phyloP scores from a whole-genome alignment of 2,888 invertebrate species.

The Eupithecia abbreviata region DNA sequence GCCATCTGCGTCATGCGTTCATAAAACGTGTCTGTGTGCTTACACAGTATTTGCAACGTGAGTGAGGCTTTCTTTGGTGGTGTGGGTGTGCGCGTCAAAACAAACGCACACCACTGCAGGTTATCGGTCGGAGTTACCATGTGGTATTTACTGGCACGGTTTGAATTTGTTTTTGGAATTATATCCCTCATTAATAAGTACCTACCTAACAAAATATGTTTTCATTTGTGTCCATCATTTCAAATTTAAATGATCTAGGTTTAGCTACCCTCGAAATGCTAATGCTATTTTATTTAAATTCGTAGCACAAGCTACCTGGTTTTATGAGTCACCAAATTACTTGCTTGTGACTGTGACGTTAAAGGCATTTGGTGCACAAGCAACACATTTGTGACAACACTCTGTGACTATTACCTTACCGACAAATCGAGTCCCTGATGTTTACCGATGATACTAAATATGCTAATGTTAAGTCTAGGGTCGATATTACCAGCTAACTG shows the following conservation, averaged over 20 bases:
- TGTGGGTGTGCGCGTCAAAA: conserved; percentile 54
- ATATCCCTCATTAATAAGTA: no score
- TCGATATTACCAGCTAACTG: no score
- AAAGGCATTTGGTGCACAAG: neutral
- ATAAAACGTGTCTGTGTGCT: conserved; percentile 39
- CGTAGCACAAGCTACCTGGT: neutral
- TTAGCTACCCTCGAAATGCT: neutral
- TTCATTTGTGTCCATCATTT: no score
- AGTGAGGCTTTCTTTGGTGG: conserved; percentile 36
- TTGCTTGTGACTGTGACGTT: neutral
- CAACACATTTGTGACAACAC: neutral
- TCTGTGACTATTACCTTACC: neutral
- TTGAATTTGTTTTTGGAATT: neutral
- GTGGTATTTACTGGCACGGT: conserved; percentile 15
- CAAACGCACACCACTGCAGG: conserved; percentile 43
- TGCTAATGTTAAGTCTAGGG: no score
- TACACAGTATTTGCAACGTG: conserved; percentile 45
- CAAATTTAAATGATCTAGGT: no score
- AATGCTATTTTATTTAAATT: neutral
- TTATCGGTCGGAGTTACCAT: conserved; percentile 21
- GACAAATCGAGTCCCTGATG: no score
- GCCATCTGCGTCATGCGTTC: conserved; percentile 67
- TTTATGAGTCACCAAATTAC: conserved; percentile 4
- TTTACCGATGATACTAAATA: no score
- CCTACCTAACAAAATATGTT: no score